Evolutionary conservation across 2,888 invertebrate genomes (phyloP).

Genomic region (Caenorhabditis uteleia): DNA sequence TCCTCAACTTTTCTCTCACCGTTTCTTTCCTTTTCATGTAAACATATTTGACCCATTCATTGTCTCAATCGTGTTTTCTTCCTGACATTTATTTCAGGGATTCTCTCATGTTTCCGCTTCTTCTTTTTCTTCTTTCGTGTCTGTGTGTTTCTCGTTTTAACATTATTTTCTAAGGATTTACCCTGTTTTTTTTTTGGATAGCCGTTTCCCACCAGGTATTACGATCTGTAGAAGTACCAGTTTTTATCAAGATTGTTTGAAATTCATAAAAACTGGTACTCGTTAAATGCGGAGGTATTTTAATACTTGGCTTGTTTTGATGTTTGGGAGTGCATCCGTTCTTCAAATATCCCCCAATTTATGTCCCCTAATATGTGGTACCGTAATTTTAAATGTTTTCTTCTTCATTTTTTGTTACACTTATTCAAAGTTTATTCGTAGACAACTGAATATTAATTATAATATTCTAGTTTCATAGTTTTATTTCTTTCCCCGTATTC

Average conservation of each 20-base stretch:
- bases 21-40: too few species aligned
- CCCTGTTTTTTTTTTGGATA: neutral
- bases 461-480: too few species aligned
- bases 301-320: slow-evolving; percentile 34
- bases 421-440: too few species aligned
- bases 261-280: too few species aligned
- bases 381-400: too few species aligned
- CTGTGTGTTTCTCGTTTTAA: slow-evolving; percentile 16
- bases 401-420: slow-evolving; percentile 1
- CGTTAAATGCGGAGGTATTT: slow-evolving; percentile 36
- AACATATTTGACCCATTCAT: too few species aligned
- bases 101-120: too few species aligned
- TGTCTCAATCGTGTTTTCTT: too few species aligned
- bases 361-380: too few species aligned
- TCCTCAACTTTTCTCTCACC: slow-evolving; percentile 5
- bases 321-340: slow-evolving; percentile 22
- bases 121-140: slow-evolving; percentile 1
- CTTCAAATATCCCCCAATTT: too few species aligned
- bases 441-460: too few species aligned
- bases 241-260: slow-evolving; percentile 1
- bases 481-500: too few species aligned
- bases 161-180: neutral
- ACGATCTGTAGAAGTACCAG: slow-evolving; percentile 31
- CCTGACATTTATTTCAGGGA: neutral
- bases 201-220: slow-evolving; percentile 36